A percentile compares a stretch with the other conserved stretches of the same genome.
These are phyloP conservation scores for Oryctolagus cuniculus DNA, from an alignment of 2,113 vertebrate species.

Conservation along the genomic window mOryCun1.1 NC_091437.1:4227501-4228000, in stretches of 20 bases:
- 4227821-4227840: background rate
- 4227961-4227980: constrained; percentile 34
- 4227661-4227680: constrained; percentile 21
- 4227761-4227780: background rate
- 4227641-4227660: background rate
- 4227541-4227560: too few relatives aligned
- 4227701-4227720: background rate
- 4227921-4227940: constrained; percentile 37
- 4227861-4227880: background rate
- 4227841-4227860: background rate
- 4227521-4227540: too few relatives aligned
- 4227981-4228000: background rate
- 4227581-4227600: constrained; percentile 38
- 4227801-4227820: constrained; percentile 18
- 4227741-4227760: constrained; percentile 37
- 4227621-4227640: constrained; percentile 61
- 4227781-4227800: background rate
- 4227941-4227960: background rate
- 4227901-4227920: constrained; percentile 29
- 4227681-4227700: background rate
- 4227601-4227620: background rate
- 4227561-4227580: constrained; percentile 33
- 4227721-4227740: constrained; percentile 35
- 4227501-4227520: too few relatives aligned
- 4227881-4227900: background rate